Conservation (phyloP, 2,113 vertebrate species). For the Plestiodon gilberti region DNA sequence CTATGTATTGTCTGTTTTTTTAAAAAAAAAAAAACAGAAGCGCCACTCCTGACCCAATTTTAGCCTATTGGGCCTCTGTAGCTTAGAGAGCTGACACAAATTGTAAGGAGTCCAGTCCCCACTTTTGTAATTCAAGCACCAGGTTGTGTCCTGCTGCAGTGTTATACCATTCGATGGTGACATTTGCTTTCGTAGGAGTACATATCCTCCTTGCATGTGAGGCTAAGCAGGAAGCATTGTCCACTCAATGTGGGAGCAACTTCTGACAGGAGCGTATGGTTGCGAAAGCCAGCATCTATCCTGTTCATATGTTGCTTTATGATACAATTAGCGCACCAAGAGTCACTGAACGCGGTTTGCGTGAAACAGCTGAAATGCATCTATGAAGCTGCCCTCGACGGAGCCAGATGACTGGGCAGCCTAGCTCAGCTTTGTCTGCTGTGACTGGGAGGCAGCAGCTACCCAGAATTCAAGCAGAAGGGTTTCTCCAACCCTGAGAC, state of each 20-base stretch:
- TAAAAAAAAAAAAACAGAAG: too few relatives aligned
- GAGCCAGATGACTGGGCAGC: not conserved
- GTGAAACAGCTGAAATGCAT: not conserved
- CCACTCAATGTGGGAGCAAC: not conserved
- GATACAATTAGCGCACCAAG: not conserved
- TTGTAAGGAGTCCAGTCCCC: not conserved
- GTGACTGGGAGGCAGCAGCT: not conserved
- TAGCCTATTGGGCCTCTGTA: not conserved
- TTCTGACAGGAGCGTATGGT: too few relatives aligned
- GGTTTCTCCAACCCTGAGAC: not conserved
- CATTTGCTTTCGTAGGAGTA: not conserved
- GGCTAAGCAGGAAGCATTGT: not conserved
- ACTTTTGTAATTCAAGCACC: not conserved
- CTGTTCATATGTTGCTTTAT: not conserved
- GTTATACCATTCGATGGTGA: not conserved
- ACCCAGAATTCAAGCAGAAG: not conserved
- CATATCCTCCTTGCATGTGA: not conserved
- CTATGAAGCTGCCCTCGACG: not conserved
- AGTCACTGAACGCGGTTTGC: not conserved
- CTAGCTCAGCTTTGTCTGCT: too few relatives aligned
- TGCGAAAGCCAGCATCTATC: too few relatives aligned
- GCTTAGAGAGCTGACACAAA: too few relatives aligned
- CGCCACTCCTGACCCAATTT: too few relatives aligned
- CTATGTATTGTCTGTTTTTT: too few relatives aligned
- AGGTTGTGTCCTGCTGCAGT: not conserved